Evolutionary conservation across 2,113 vertebrate species (phyloP).

Genomic region (Carassius gibelio): DNA sequence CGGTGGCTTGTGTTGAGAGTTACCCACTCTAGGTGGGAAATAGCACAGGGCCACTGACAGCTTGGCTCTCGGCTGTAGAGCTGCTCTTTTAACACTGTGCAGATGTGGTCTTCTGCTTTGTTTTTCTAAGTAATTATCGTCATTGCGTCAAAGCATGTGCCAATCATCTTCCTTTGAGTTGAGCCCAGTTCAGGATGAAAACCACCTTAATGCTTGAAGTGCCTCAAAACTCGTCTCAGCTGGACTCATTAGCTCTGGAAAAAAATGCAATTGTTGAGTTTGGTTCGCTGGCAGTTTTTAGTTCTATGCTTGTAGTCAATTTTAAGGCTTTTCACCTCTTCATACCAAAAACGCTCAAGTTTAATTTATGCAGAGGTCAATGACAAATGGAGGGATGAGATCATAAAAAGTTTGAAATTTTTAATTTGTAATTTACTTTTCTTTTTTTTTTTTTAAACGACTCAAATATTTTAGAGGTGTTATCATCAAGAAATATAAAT

Average conservation of each 20-base stretch:
- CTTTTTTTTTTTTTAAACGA: not conserved
- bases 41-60: constrained; percentile 80
- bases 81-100: constrained; percentile 84
- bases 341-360: not conserved
- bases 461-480: not conserved
- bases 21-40: constrained; percentile 73
- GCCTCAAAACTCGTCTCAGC: constrained; percentile 54
- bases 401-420: not conserved
- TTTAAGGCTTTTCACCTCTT: constrained; percentile 59
- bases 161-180: constrained; percentile 92
- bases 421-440: not conserved
- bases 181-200: constrained; percentile 64
- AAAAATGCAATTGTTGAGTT: constrained; percentile 41
- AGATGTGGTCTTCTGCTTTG: constrained; percentile 87
- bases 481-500: not conserved
- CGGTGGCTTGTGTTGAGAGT: constrained; percentile 65
- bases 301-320: constrained; percentile 67
- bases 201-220: constrained; percentile 69
- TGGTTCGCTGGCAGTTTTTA: constrained; percentile 67
- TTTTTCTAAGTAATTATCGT: constrained; percentile 98
- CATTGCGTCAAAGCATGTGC: constrained; percentile 97
- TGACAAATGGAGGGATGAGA: not conserved
- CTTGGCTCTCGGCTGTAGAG: constrained; percentile 72
- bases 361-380: constrained; percentile 1
- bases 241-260: constrained; percentile 68